Evolutionary conservation across 1,140 invertebrate genomes (phyloP), one percentile per base, ranked within the genome.

Genomic region (Antheraea mylitta): DNA sequence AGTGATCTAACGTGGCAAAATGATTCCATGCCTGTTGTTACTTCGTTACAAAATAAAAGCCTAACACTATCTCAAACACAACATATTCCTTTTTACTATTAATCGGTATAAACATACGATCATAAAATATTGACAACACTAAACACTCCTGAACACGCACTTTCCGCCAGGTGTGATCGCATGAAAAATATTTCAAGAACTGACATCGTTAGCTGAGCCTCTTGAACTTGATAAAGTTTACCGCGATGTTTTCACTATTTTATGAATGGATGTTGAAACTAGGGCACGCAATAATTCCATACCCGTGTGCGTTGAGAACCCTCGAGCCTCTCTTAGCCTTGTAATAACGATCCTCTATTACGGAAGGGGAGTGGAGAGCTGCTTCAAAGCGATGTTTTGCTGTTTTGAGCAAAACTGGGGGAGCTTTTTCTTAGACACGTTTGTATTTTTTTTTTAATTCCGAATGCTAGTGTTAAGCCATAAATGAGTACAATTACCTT

Each of bases 291-390:
- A 58, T 72, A 74, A 69, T 74, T 74, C 66, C 72, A 72, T 65
- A 61, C 38, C 64, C 11, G 53, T n/a, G 70, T 72, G 75, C 75
- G 75, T 77, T 18, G 67, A 77, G 75, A 10, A 58, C 67, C 30
- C 72, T 74, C 45, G 30, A 19, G 18, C 60, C 48, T 66, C 70
- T 74, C 67, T 68, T 67, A 64, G 45, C 71, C 66, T 70, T 73
- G 63, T 74, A 72, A 71, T 76, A 76, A 74, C 69, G 72, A 77
- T 73, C 70, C 76, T 77, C 72, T 72, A 75, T 74, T 77, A 73
- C 58, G 64, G 53, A 59, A 70, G 69, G 64, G 67, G 69, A 62
- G 70, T 74, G 45, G 66, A 77, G 72, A 18, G 58, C 68, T 72
- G 42, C 66, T 72, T 66, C 36, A 68, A 37, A 63, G 60, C 64